Base-by-base conservation (phyloP, 2,888 invertebrate species). In the Pandemis cinnamomeana region DNA sequence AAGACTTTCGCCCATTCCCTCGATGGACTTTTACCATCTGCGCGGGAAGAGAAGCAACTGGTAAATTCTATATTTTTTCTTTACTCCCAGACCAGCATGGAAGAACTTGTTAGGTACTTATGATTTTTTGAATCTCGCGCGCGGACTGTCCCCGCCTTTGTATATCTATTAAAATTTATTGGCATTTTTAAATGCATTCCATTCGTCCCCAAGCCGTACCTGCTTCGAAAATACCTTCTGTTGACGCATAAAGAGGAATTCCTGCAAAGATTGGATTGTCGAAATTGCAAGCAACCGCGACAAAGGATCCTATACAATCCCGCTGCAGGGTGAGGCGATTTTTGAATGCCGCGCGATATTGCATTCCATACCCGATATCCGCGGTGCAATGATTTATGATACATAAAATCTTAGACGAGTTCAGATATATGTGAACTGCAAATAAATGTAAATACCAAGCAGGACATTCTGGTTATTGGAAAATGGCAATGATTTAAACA, bases 261-360 rank as follows among this genome's bases (percentile, higher is more conserved):
- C 86, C 81, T 81, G 77, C 75, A 83, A 83, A 87, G 80, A 89
- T 89, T 87, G 86, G 85, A 87, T 86, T 82, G 76, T 80, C 80
- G 74, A 77, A 83, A 87, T 86, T 87, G 84, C 87, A 87, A 86
- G 87, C 79, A 84, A 64, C 55, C 36, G 79, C 79, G 78, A 69
- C 71, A 58, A 67, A 78, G 72, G 78, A 76, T 75, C 71, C 71
- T 60, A 76, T 79, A 81, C 79, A 79, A 80, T 82, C 76, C 76
- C 46, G 76, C 76, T 72, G 71, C 77, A 62, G 55, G 64, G 55
- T 81, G 78, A 81, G 79, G 81, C 80, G 78, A 81, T 84, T 86
- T 86, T 85, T 83, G 85, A 86, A 88, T 82, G 82, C 82, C 81
- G 80, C 69, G 80, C 82, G 80, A 86, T 87, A 88, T 88, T 86